These are phyloP conservation scores for Temnothorax longispinosus DNA, from an alignment of 1,140 invertebrate genomes.

Conservation along the genomic window DNA sequence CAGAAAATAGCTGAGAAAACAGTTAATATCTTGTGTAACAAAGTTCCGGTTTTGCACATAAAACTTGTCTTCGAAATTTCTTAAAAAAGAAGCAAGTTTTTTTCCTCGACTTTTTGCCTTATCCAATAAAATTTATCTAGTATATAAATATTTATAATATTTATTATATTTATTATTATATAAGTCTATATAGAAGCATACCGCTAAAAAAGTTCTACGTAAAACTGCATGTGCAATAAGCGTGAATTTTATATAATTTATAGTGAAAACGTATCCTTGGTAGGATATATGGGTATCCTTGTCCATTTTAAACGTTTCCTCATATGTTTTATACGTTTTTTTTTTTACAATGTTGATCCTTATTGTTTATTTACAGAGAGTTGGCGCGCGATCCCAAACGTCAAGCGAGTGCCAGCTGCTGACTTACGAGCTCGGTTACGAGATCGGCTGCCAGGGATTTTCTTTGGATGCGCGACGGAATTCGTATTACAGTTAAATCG, in stretches of 20 bases:
- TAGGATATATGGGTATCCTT: not conserved
- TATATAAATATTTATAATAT: slow-evolving; percentile 5
- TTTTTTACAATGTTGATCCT: not conserved
- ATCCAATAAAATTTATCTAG: not conserved
- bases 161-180: not conserved
- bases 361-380: not conserved
- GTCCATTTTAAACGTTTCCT: not conserved
- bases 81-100: not conserved
- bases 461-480: slow-evolving; percentile 44
- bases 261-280: not conserved
- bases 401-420: not conserved
- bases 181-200: not conserved
- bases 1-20: not conserved
- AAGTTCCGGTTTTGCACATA: not conserved
- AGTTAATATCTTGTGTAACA: not conserved
- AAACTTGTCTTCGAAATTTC: not conserved
- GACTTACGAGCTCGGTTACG: not conserved
- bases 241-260: not conserved
- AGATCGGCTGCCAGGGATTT: not conserved
- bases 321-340: not conserved
- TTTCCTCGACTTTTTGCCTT: not conserved
- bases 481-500: slow-evolving; percentile 60
- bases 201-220: not conserved
- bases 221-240: not conserved
- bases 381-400: not conserved